Conservation (phyloP, 1,140 invertebrate genomes). For the Drosophila miranda region DNA sequence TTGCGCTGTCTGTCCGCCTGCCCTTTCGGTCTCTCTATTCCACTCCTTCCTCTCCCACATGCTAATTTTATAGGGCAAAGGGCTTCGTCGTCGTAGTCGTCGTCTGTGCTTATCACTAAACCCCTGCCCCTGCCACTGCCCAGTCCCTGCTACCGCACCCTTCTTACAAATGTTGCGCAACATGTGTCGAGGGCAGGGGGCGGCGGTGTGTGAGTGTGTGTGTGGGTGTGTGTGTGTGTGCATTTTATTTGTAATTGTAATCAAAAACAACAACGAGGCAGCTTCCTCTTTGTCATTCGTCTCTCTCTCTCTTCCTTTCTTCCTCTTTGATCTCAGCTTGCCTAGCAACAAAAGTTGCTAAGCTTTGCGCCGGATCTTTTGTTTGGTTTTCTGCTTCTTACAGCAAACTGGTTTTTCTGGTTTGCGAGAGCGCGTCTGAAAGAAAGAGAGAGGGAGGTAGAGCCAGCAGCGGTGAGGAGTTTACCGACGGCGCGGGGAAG, state of each 20-base stretch:
- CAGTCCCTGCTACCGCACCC: conserved; percentile 9
- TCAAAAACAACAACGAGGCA: conserved; percentile 39
- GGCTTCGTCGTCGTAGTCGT: neutral
- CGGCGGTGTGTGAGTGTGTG: conserved; percentile 10
- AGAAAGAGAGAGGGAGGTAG: neutral
- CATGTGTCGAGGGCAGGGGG: conserved; percentile 26
- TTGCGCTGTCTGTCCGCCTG: conserved; percentile 36
- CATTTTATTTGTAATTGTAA: conserved; percentile 76
- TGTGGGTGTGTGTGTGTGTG: conserved; percentile 38
- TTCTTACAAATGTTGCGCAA: conserved; percentile 63
- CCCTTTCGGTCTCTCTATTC: neutral
- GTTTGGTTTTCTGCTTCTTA: conserved; percentile 48
- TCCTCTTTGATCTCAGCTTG: conserved; percentile 67
- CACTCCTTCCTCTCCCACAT: conserved; percentile 26
- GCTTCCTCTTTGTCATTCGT: conserved; percentile 52
- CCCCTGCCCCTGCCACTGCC: conserved; percentile 1
- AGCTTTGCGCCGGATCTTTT: conserved; percentile 20
- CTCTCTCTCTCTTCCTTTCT: conserved; percentile 29
- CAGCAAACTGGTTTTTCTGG: conserved; percentile 68
- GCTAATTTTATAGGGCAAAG: conserved; percentile 66
- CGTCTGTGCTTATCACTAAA: conserved; percentile 24
- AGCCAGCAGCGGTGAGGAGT: neutral
- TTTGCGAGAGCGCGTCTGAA: conserved; percentile 20
- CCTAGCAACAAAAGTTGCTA: conserved; percentile 72
- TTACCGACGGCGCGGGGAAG: neutral